Evolutionary conservation across 2,888 invertebrate genomes (phyloP), one percentile per base, ranked within the genome.

Genomic region (Trissolcus japonicus): DNA sequence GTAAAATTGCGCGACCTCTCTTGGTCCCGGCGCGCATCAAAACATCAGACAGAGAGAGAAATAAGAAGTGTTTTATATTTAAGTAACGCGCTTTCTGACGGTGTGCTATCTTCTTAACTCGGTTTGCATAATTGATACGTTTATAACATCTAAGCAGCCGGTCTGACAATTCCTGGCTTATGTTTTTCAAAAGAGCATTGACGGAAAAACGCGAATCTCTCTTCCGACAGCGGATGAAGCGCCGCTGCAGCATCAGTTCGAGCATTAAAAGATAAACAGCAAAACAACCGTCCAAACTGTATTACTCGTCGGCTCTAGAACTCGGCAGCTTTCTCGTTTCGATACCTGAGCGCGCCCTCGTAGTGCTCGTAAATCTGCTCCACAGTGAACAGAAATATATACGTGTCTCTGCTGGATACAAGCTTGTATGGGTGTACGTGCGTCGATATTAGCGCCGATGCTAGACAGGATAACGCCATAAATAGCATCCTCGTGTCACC

Each of bases 391-490:
- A 25, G 4, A n/a, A 13, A 62, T 65, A 14, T 59, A 21, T 40
- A 29, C 19, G 17, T 48, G 14, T 56, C 35, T 35, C 53, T 9
- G 17, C n/a, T n/a, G n/a, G n/a, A n/a, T n/a, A n/a, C n/a, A n/a
- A n/a, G n/a, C 25, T 14, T 61, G 16, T 41, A 54, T 63, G 21
- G 17, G 13, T 53, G 21, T 25, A 19, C 16, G 9, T 62, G 62
- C 13, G 16, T 71, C 74, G 74, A 78, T 78, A 74, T 71, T 71
- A 66, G 55, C 61, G 50, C 51, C 60, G 69, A 66, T 65, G 50
- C 74, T 6, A 48, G 51, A 41, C 57, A 61, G 48, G 68, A 68
- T 71, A 81, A 81, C 76, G 77, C 81, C 82, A 83, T 83, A 84
- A 83, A 84, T 83, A 82, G 77, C 76, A 67, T 78, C 54, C 76